These are phyloP conservation scores for Matsumurasca onukii DNA, from an alignment of 1,140 invertebrate genomes.

Conservation along the genomic window DNA sequence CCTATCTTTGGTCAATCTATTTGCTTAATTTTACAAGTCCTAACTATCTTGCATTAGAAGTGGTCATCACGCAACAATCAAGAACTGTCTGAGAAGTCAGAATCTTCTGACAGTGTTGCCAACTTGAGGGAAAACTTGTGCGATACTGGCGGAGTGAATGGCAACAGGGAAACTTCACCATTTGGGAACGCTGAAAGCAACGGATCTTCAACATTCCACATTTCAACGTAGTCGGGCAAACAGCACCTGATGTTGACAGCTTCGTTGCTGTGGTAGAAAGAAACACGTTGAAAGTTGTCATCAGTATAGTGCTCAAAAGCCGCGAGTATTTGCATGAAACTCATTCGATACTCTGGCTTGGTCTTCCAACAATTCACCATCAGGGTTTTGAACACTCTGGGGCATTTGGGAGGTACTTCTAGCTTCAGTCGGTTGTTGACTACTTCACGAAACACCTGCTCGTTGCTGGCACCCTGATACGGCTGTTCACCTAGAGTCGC, in stretches of 20 bases:
- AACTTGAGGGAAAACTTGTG: no score
- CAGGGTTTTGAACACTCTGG: conserved; percentile 80
- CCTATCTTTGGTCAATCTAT: no score
- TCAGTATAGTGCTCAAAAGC: conserved; percentile 56
- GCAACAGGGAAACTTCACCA: no score
- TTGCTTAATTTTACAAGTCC: no score
- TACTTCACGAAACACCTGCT: conserved; percentile 79
- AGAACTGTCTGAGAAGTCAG: no score
- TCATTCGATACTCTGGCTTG: conserved; percentile 70
- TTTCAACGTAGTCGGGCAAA: conserved; percentile 43
- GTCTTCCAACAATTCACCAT: conserved; percentile 90
- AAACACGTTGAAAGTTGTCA: conserved; percentile 44
- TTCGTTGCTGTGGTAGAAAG: conserved; percentile 59
- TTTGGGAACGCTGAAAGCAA: not conserved
- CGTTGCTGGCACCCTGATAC: conserved; percentile 81
- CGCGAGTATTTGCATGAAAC: conserved; percentile 76
- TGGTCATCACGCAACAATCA: no score
- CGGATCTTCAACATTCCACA: conserved; percentile 47
- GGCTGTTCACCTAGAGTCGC: conserved; percentile 95
- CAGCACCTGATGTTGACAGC: not conserved
- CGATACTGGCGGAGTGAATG: no score
- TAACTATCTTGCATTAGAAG: no score
- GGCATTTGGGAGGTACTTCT: conserved; percentile 90
- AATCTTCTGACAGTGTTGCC: no score
- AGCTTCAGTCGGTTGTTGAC: conserved; percentile 80